Evolutionary conservation across 1,140 invertebrate species (phyloP), one percentile per base, ranked within the genome.

Genomic region (Chelonus insularis): DNA sequence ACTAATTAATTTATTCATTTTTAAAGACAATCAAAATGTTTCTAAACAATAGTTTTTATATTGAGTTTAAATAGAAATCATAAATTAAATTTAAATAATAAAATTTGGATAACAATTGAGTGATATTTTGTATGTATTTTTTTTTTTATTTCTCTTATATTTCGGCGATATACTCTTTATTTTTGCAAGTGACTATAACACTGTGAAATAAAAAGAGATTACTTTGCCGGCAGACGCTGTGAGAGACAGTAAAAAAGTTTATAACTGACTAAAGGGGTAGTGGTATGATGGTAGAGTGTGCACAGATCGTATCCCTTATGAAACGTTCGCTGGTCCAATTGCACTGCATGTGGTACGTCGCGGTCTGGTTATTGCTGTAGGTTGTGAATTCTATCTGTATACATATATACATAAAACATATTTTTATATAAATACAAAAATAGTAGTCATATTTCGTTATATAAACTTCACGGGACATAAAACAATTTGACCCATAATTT

Each of bases 321-420:
- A 39, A 39, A 39, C 11, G 37, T 39, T n/a, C 37, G 4, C 9
- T 39, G n/a, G 12, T 39, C 37, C 37, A 39, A 39, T 39, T 39
- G 37, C 37, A 14, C 37, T 39, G 8, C 37, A 39, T 39, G 37
- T 39, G 37, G 37, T 68, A 52, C 51, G 58, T 63, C 47, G 58
- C 47, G 62, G 56, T 64, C 54, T 66, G 59, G 55, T 69, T 65
- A 57, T 59, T 51, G 23, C 52, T 25, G 25, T 37, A 36, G 11
- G 37, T 52, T 51, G 56, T 16, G 14, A 59, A 36, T 45, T 34
- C 25, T 48, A 56, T 41, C 16, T 56, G 29, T 63, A 55, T 58
- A 57, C 12, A 58, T 56, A 57, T 12, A 58, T 56, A 56, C 21
- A 37, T 25, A 36, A 37, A 9, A 41, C 21, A 60, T 51, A 36